Evolutionary conservation across 2,797 vertebrate species (phyloP).

Genomic region (Oreortyx pictus): DNA sequence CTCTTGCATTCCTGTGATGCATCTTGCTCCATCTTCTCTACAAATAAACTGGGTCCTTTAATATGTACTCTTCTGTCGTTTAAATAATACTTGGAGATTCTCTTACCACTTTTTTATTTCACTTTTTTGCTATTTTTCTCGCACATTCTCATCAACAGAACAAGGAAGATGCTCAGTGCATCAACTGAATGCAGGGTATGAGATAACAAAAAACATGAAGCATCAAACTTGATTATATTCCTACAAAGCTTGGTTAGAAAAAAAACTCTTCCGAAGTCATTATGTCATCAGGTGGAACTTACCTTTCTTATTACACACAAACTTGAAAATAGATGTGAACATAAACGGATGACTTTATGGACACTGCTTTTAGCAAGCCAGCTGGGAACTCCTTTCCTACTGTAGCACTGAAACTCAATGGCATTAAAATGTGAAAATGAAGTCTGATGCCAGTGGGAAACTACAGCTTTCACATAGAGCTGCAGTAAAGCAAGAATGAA

Average conservation of each 20-base stretch:
- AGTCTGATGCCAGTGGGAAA: neutral
- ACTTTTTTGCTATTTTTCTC: neutral
- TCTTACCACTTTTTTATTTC: neutral
- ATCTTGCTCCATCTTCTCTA: neutral
- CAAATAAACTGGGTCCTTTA: neutral
- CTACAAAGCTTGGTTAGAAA: neutral
- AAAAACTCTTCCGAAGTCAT: neutral
- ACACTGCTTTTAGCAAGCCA: neutral
- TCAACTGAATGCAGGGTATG: neutral
- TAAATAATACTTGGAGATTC: neutral
- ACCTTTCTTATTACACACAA: neutral
- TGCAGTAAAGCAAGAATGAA: neutral
- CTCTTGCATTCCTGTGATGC: neutral
- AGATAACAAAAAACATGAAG: neutral
- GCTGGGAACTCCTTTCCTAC: neutral
- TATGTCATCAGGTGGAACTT: neutral
- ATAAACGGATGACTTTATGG: neutral
- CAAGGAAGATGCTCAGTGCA: neutral
- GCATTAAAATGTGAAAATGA: neutral
- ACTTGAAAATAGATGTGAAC: neutral
- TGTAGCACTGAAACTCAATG: neutral
- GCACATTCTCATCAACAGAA: neutral
- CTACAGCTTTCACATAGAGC: neutral
- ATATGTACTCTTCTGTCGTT: neutral
- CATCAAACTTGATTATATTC: neutral